These are phyloP conservation scores for Euspilapteryx auroguttella DNA, from an alignment of 2,888 invertebrate species.

Conservation along the genomic window DNA sequence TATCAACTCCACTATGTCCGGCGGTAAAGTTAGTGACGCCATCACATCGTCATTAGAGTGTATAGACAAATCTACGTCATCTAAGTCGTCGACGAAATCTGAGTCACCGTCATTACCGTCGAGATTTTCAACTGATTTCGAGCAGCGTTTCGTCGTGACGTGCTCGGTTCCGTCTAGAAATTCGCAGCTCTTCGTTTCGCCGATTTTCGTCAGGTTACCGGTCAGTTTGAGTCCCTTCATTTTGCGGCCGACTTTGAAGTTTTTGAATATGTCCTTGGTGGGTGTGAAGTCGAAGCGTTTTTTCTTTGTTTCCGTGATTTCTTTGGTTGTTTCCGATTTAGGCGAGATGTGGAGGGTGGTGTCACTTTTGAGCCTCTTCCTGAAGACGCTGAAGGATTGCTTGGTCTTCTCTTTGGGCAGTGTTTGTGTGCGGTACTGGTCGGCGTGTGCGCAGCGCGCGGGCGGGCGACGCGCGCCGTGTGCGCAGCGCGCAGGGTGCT, in stretches of 20 bases:
- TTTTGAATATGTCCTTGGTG: conserved; percentile 44
- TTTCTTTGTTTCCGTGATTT: conserved; percentile 41
- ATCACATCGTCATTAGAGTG: conserved; percentile 27
- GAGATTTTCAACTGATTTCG: too few species aligned
- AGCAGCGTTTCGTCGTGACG: too few species aligned
- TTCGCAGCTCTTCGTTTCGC: conserved; percentile 49
- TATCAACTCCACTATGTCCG: conserved; percentile 39
- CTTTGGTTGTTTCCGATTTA: conserved; percentile 37
- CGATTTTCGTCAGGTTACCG: conserved; percentile 21
- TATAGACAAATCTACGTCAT: conserved; percentile 27
- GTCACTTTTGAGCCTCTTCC: conserved; percentile 53
- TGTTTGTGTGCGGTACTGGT: conserved; percentile 10
- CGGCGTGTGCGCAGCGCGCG: conserved; percentile 7
- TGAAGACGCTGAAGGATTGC: conserved; percentile 31
- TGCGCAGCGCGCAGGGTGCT: conserved; percentile 8
- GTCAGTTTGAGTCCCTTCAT: conserved; percentile 33
- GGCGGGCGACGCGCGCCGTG: conserved; percentile 5
- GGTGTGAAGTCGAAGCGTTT: conserved; percentile 54
- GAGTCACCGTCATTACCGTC: too few species aligned
- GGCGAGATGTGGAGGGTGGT: conserved; percentile 32
- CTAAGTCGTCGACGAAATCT: conserved; percentile 19
- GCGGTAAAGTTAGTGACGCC: conserved; percentile 28
- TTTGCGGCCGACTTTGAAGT: conserved; percentile 42
- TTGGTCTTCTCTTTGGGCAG: conserved; percentile 21
- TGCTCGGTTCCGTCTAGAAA: conserved; percentile 44